Conservation (phyloP, 35 echinoderm and acorn worm species). For the Ophioderma brevispina region DNA sequence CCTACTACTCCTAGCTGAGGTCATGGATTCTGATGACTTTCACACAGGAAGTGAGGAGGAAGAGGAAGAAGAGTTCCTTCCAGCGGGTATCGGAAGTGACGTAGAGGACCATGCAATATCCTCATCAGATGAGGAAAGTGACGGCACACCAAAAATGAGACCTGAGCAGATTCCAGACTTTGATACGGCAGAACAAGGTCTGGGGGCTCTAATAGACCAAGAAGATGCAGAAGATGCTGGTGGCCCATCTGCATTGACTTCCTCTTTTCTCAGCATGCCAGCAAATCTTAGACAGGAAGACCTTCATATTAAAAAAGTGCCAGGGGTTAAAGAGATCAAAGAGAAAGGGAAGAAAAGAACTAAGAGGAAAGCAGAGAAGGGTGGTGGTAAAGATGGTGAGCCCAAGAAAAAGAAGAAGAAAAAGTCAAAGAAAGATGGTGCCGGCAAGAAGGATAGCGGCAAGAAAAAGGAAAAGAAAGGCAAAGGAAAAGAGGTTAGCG, state of each 20-base stretch:
- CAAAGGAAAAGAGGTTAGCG: conserved; percentile 15
- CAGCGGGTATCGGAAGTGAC: conserved; percentile 42
- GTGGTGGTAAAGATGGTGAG: conserved; percentile 4
- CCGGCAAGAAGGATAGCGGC: conserved; percentile 42
- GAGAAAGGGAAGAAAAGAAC: conserved; percentile 46
- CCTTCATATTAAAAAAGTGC: neutral
- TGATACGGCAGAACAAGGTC: neutral
- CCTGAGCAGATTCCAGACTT: neutral
- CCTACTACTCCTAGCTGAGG: no score
- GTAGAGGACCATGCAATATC: conserved; percentile 9
- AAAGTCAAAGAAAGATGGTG: conserved; percentile 34
- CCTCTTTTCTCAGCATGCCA: conserved; percentile 48
- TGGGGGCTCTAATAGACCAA: neutral
- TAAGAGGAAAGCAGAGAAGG: conserved; percentile 48
- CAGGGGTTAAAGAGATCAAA: conserved; percentile 20
- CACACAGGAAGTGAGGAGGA: conserved; percentile 12
- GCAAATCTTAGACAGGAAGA: conserved; percentile 14
- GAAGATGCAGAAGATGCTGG: neutral
- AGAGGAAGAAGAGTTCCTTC: conserved; percentile 17
- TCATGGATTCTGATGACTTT: neutral
- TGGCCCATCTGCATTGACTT: neutral
- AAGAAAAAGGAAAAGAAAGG: neutral
- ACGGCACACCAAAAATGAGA: neutral
- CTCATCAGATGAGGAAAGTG: neutral
- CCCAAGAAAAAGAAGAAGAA: conserved; percentile 53